phyloP scores from a whole-genome alignment of 2,888 invertebrate genomes.

The Helleia helle region DNA sequence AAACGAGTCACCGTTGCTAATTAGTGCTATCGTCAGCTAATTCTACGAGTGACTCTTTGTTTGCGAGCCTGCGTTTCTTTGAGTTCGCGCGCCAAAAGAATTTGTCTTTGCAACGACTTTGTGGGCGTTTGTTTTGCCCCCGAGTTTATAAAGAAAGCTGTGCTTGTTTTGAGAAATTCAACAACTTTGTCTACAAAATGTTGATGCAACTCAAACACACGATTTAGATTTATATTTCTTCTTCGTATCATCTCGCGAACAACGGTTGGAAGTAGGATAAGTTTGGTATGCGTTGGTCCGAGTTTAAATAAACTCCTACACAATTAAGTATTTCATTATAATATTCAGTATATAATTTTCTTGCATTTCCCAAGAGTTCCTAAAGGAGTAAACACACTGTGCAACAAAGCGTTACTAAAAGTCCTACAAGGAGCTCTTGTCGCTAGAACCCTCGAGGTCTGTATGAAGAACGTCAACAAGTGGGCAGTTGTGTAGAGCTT shows the following conservation, averaged over 20 bases:
- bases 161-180: slow-evolving; percentile 17
- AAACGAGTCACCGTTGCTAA: slow-evolving; percentile 70
- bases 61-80: slow-evolving; percentile 60
- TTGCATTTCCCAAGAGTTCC: slow-evolving; percentile 8
- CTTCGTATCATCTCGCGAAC: background rate
- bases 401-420: slow-evolving; percentile 35
- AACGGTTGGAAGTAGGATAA: too few species aligned
- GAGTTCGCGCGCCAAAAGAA: slow-evolving; percentile 64
- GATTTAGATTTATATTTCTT: slow-evolving; percentile 4
- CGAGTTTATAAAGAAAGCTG: slow-evolving; percentile 33
- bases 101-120: slow-evolving; percentile 68
- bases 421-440: slow-evolving; percentile 47
- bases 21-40: slow-evolving; percentile 70
- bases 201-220: background rate
- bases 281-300: too few species aligned
- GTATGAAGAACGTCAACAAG: slow-evolving; percentile 49
- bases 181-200: background rate
- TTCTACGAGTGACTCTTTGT: slow-evolving; percentile 68
- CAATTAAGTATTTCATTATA: slow-evolving; percentile 1
- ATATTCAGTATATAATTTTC: slow-evolving; percentile 5
- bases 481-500: slow-evolving; percentile 44
- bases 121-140: slow-evolving; percentile 59
- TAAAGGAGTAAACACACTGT: slow-evolving; percentile 23
- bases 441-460: slow-evolving; percentile 49
- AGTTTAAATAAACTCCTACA: too few species aligned